These are phyloP conservation scores for Probaryconus sp. DNA, from an alignment of 1,140 invertebrate genomes.

Conservation along the genomic window DNA sequence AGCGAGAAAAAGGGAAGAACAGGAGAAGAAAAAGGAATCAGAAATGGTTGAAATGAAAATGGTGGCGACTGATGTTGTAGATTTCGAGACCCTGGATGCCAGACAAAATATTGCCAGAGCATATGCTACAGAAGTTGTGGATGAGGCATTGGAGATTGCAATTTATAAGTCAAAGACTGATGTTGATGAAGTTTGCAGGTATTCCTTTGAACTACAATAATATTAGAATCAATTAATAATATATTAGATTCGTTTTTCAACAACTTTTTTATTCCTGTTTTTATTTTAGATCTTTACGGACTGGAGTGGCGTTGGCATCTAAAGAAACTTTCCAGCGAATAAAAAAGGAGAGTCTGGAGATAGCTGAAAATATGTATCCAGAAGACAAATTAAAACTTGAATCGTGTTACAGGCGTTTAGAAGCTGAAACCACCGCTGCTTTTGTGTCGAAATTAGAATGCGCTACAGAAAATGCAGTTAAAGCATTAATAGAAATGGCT, in stretches of 20 bases:
- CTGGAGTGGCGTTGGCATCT: slow-evolving; percentile 71
- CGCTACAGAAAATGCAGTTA: slow-evolving; percentile 75
- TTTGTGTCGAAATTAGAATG: slow-evolving; percentile 73
- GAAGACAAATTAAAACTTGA: slow-evolving; percentile 65
- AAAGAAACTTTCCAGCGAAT: slow-evolving; percentile 72
- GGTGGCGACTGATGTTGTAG: no score
- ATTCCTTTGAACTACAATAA: no score
- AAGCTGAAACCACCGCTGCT: slow-evolving; percentile 68
- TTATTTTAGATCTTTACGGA: slow-evolving; percentile 71
- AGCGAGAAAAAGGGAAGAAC: slow-evolving; percentile 4
- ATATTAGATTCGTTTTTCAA: no score
- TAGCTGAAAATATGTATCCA: slow-evolving; percentile 65
- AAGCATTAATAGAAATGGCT: slow-evolving; percentile 76
- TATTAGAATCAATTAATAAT: no score
- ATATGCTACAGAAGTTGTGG: slow-evolving; percentile 75
- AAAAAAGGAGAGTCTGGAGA: slow-evolving; percentile 69
- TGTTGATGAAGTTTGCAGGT: slow-evolving; percentile 75
- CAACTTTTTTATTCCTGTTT: no score
- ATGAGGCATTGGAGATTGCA: slow-evolving; percentile 75
- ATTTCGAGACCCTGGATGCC: slow-evolving; percentile 39
- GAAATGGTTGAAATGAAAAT: slow-evolving; percentile 21
- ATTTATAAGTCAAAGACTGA: slow-evolving; percentile 77
- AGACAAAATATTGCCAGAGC: slow-evolving; percentile 67
- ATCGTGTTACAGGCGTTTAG: slow-evolving; percentile 65
- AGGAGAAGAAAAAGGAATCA: slow-evolving; percentile 10